Conservation (phyloP, 2,888 invertebrate species). For the Dendrolimus pini region DNA sequence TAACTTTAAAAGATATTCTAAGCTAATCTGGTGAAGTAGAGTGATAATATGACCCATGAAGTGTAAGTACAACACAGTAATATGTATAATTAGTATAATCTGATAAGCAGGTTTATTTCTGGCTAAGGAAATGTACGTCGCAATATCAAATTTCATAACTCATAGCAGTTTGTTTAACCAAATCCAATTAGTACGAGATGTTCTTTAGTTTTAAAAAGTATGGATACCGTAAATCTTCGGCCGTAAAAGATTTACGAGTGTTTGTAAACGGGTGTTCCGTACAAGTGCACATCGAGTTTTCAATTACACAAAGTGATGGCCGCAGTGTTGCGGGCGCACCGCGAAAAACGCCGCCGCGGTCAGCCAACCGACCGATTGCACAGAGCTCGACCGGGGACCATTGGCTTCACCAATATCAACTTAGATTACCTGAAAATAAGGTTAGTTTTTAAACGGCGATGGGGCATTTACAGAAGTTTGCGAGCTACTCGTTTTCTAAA, state of each 20-base stretch:
- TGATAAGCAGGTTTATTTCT: too few species aligned
- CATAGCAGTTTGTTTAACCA: too few species aligned
- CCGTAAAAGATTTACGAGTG: conserved; percentile 45
- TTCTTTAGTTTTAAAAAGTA: conserved; percentile 9
- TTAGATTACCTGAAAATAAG: conserved; percentile 44
- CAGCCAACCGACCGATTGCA: conserved; percentile 60
- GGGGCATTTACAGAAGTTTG: conserved; percentile 43
- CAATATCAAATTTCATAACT: too few species aligned
- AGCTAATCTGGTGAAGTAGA: too few species aligned
- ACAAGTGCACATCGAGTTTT: conserved; percentile 72
- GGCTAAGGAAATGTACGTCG: too few species aligned
- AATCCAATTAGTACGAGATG: too few species aligned
- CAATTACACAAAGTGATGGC: conserved; percentile 74
- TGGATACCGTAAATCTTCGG: conserved; percentile 22
- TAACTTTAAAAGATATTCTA: too few species aligned
- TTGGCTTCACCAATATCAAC: conserved; percentile 27
- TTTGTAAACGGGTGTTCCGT: conserved; percentile 59
- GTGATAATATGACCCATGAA: too few species aligned
- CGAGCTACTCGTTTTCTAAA: conserved; percentile 67
- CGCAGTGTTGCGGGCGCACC: conserved; percentile 51
- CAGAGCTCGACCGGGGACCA: conserved; percentile 37
- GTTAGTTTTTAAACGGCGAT: conserved; percentile 39
- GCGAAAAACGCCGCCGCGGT: conserved; percentile 63
- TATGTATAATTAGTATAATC: too few species aligned
- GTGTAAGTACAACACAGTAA: too few species aligned